A percentile compares a stretch with the other conserved stretches of the same genome.
Conservation (phyloP, 2,113 vertebrate genomes). For the Cynocephalus volans region DNA sequence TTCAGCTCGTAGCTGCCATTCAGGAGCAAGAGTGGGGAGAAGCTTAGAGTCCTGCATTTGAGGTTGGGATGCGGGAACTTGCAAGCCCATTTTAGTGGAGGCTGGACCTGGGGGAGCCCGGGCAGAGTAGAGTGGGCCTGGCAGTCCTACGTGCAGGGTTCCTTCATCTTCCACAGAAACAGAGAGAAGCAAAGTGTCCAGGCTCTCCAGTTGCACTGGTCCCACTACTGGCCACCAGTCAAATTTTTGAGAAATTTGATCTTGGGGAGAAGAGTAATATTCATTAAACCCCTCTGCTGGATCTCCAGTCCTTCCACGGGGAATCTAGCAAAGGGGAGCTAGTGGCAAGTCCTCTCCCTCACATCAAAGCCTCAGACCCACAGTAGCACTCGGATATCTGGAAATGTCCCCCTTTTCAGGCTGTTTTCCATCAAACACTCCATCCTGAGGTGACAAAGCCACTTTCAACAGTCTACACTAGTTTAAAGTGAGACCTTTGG, state of each 20-base stretch:
- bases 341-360: neutral
- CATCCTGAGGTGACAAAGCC: neutral
- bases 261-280: neutral
- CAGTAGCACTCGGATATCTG: neutral
- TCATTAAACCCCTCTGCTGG: neutral
- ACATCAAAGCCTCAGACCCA: neutral
- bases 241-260: neutral
- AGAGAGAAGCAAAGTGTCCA: neutral
- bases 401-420: neutral
- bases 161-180: neutral
- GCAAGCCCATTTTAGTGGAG: neutral
- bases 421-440: neutral
- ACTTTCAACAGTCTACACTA: neutral
- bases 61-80: neutral
- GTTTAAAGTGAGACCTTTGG: neutral
- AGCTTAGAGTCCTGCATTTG: slow-evolving; percentile 31
- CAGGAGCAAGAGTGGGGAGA: neutral
- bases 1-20: slow-evolving; percentile 39
- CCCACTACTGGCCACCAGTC: neutral
- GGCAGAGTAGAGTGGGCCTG: neutral
- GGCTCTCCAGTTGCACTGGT: neutral
- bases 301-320: neutral
- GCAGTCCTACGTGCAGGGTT: rapidly evolving
- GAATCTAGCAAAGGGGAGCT: neutral
- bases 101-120: neutral